Evolutionary conservation across 2,113 vertebrate species (phyloP), one percentile per base, ranked within the genome.

Genomic region (Bos javanicus): DNA sequence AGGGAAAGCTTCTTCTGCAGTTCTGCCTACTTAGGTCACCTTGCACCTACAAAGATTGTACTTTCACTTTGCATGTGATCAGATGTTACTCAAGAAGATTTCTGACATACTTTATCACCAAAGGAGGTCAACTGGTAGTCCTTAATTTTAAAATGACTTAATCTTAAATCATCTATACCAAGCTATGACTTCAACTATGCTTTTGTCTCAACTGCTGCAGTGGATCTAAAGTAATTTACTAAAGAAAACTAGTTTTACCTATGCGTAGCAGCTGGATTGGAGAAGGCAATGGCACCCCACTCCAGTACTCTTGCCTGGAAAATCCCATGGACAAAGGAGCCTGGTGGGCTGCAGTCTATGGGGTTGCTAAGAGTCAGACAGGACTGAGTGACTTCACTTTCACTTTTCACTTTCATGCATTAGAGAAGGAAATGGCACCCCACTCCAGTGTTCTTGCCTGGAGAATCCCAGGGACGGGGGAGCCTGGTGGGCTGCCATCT

Each of bases 131-230:
- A 92, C 43, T 78, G 33, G 62, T 86, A 95, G 83, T 67, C 82
- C 80, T 87, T 74, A 93, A 30, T 95, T 74, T 26, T 30, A 87
- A 93, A 93, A 88, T 36, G 9, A 92, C 86, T 48, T 36, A 87
- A 50, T 84, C 50, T 39, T 96, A 94, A 94, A 50, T 94, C 2
- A 94, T 33, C 57, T 96, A 25, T 91, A 80, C 74, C 46, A 95
- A 89, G 25, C 8, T 95, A 64, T 83, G 60, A 96, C 57, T 94
- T 94, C 52, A 97, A 95, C 86, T 81, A 93, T 93, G 33, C 67
- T 60, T 48, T 71, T 91, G 28, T 50, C 87, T 88, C 74, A 95
- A 62, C 33, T 85, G 54, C 78, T 89, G 0, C 13, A 88, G 25
- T 30, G 88, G 59, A 88, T 30, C 33, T 95, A 50, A 62, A 87